phyloP scores from a whole-genome alignment of 2,797 vertebrate genomes.

The Botia almorhae region DNA sequence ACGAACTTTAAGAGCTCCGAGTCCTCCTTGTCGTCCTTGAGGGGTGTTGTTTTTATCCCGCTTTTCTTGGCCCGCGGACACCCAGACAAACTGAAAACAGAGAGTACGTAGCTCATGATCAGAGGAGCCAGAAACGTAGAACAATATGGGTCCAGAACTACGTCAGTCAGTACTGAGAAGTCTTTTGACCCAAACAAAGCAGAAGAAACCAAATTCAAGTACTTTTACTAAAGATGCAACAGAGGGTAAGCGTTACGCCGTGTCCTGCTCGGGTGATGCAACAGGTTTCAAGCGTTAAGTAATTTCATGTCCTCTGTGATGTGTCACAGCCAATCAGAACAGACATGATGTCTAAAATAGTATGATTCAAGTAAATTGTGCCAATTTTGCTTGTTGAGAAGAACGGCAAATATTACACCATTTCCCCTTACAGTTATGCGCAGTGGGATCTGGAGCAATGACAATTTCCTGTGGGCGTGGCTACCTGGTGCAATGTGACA shows the following conservation, averaged over 20 bases:
- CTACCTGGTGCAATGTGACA: no score
- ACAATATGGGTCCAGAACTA: constrained; percentile 42
- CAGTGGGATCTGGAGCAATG: not conserved
- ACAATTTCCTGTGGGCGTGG: not conserved
- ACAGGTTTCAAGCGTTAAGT: not conserved
- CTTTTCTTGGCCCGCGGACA: constrained; percentile 99
- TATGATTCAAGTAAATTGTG: no score
- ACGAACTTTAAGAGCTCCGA: constrained; percentile 99
- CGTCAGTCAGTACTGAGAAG: not conserved
- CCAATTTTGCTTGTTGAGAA: no score
- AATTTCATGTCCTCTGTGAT: not conserved
- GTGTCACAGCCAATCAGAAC: constrained; percentile 13
- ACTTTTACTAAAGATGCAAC: constrained; percentile 22
- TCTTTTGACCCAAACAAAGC: constrained; percentile 36
- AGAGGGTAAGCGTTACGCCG: constrained; percentile 6
- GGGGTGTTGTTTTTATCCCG: constrained; percentile 94
- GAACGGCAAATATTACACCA: not conserved
- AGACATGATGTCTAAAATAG: not conserved
- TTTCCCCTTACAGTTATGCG: not conserved
- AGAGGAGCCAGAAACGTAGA: constrained; percentile 74
- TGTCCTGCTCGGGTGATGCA: constrained; percentile 12
- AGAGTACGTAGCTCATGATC: constrained; percentile 84
- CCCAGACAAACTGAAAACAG: constrained; percentile 96
- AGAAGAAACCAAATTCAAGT: constrained; percentile 50
- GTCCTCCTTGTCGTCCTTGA: constrained; percentile 98